Percentiles rank a stretch among this genome's conserved stretches.
phyloP scores from a whole-genome alignment of 2,113 vertebrate genomes.

The Aldabrachelys gigantea region DNA sequence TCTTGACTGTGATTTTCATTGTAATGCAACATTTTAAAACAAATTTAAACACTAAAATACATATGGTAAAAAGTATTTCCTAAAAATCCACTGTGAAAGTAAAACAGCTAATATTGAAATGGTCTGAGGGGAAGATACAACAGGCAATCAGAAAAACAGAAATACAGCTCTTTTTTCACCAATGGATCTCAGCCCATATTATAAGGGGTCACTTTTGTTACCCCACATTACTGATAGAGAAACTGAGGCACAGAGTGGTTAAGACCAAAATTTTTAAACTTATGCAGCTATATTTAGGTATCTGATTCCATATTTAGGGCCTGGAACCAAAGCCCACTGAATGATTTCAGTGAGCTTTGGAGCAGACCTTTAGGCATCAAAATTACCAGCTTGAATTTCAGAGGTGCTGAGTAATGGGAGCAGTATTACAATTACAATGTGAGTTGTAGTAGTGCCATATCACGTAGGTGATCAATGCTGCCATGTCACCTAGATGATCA shows the following conservation, averaged over 20 bases:
- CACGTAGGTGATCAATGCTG: too few species aligned
- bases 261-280: neutral
- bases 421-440: neutral
- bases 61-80: neutral
- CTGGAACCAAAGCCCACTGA: neutral
- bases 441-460: neutral
- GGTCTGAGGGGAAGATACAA: neutral
- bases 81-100: neutral
- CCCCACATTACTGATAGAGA: neutral
- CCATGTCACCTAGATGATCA: too few species aligned
- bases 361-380: neutral
- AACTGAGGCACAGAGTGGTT: neutral
- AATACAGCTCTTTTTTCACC: neutral
- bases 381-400: neutral
- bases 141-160: neutral
- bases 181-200: rapidly evolving
- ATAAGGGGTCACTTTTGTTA: neutral
- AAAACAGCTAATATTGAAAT: neutral
- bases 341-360: neutral
- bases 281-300: neutral
- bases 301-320: neutral
- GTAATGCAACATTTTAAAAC: conserved; percentile 34
- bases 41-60: neutral
- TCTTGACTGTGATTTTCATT: conserved; percentile 44
- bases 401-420: neutral